phyloP scores from a whole-genome alignment of 92 coral and sea anemone genomes.

The Epizoanthus rinbou region DNA sequence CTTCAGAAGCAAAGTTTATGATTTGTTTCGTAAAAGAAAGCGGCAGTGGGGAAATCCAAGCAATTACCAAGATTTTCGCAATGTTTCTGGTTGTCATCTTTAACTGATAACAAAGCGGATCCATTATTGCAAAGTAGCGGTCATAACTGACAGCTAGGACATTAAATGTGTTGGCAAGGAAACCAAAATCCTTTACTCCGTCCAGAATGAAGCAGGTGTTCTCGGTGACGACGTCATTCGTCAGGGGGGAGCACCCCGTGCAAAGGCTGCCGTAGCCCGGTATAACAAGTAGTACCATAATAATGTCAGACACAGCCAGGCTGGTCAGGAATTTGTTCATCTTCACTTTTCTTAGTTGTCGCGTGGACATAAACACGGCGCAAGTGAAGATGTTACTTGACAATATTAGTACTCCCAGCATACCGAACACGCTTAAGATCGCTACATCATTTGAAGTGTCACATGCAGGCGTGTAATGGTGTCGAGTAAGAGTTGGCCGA shows the following conservation, averaged over 20 bases:
- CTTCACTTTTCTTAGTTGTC: conserved; percentile 52
- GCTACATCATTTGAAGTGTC: conserved; percentile 47
- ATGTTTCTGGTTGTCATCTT: conserved; percentile 54
- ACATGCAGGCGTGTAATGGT: conserved; percentile 21
- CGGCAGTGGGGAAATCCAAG: conserved; percentile 67
- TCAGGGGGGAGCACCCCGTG: conserved; percentile 49
- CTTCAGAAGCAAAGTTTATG: conserved; percentile 20
- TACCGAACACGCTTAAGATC: conserved; percentile 43
- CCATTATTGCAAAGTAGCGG: conserved; percentile 64
- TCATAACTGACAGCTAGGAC: conserved; percentile 71
- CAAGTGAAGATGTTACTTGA: conserved; percentile 66
- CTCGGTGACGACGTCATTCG: neutral
- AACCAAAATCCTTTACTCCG: conserved; percentile 67
- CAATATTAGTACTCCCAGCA: conserved; percentile 49
- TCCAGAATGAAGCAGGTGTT: conserved; percentile 59
- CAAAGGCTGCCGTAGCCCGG: conserved; percentile 70
- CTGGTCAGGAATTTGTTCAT: conserved; percentile 75
- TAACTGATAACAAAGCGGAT: conserved; percentile 61
- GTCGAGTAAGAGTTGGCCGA: neutral
- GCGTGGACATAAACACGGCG: conserved; percentile 59
- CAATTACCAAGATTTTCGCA: conserved; percentile 20
- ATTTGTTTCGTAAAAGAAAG: conserved; percentile 62
- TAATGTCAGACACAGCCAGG: conserved; percentile 59
- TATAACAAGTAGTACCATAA: conserved; percentile 44
- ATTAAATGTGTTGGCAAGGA: conserved; percentile 55